Evolutionary conservation across 2,888 invertebrate genomes (phyloP).

Genomic region (Tholera decimalis): DNA sequence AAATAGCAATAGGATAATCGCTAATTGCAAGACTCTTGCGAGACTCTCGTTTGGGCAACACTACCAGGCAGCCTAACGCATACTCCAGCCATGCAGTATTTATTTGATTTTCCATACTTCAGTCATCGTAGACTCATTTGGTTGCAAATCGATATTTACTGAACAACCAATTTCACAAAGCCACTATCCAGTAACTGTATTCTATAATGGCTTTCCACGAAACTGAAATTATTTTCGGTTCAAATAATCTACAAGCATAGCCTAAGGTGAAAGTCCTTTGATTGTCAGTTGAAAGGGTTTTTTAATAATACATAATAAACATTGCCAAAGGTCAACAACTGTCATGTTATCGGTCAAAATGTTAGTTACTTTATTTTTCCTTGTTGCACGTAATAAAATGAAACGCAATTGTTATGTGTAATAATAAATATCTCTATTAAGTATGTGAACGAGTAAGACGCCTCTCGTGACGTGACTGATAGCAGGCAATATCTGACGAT

Average conservation of each 20-base stretch:
- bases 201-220: constrained; percentile 31
- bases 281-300: constrained; percentile 1
- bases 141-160: constrained; percentile 17
- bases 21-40: too few relatives aligned
- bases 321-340: constrained; percentile 24
- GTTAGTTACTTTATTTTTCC: constrained; percentile 31
- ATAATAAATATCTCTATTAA: background rate
- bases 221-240: constrained; percentile 28
- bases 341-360: constrained; percentile 42
- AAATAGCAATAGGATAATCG: too few relatives aligned
- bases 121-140: constrained; percentile 25
- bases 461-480: too few relatives aligned
- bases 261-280: constrained; percentile 35
- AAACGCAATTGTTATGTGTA: background rate
- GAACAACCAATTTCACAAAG: constrained; percentile 1
- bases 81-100: background rate
- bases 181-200: constrained; percentile 8
- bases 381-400: constrained; percentile 14
- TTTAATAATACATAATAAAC: constrained; percentile 2
- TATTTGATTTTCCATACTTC: background rate
- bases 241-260: constrained; percentile 29
- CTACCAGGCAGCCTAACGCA: background rate
- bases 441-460: background rate
- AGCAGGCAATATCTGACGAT: too few relatives aligned
- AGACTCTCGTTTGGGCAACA: too few relatives aligned